Evolutionary conservation across 2,113 vertebrate genomes (phyloP).

Genomic region (Corythornis cristatus): DNA sequence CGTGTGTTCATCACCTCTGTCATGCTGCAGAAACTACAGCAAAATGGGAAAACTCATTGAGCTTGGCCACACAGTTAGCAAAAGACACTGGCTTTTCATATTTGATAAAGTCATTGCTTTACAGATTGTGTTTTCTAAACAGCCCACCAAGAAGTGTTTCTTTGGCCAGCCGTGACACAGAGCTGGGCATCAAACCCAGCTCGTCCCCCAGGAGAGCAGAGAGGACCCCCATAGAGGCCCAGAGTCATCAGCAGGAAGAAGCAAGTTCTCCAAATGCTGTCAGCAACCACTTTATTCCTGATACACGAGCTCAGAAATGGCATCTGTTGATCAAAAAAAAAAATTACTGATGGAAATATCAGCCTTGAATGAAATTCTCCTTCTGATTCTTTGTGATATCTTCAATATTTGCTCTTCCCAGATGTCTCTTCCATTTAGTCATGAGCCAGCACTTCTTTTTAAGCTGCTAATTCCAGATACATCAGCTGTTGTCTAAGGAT

Average conservation of each 20-base stretch:
- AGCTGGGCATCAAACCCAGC: neutral
- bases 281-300: neutral
- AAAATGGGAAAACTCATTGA: neutral
- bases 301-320: neutral
- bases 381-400: neutral
- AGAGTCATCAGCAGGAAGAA: neutral
- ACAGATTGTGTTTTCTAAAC: neutral
- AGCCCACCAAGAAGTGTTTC: neutral
- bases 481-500: conserved; percentile 23
- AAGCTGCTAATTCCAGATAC: conserved; percentile 17
- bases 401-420: conserved; percentile 39
- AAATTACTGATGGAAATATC: neutral
- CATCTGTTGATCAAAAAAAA: neutral
- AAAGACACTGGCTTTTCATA: neutral
- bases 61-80: neutral
- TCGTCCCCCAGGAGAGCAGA: neutral
- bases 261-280: neutral
- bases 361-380: neutral
- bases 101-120: neutral
- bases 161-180: neutral
- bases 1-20: conserved; percentile 88
- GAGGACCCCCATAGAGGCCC: neutral
- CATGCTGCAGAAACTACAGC: conserved; percentile 77
- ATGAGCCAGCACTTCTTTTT: conserved; percentile 14
- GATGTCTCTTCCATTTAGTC: conserved; percentile 9